A percentile compares a stretch with the other conserved stretches of the same genome.
Evolutionary conservation across 2,113 vertebrate species (phyloP).

Genomic region (Stigmatopora argus): DNA sequence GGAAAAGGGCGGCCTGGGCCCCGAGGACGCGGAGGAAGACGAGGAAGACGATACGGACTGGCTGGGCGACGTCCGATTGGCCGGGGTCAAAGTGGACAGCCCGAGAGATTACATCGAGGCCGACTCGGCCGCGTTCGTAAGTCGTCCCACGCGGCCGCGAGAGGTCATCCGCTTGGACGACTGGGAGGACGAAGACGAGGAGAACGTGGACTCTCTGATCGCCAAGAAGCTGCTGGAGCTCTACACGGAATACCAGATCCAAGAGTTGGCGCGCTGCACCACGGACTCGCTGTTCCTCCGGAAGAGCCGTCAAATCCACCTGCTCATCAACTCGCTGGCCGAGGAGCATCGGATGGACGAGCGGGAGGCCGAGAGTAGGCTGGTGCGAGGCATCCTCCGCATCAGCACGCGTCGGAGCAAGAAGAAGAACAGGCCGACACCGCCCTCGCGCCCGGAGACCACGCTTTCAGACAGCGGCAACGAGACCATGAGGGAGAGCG

Average conservation of each 20-base stretch:
- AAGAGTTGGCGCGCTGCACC: slow-evolving; percentile 89
- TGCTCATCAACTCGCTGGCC: slow-evolving; percentile 82
- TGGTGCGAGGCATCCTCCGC: slow-evolving; percentile 91
- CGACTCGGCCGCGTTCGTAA: slow-evolving; percentile 4
- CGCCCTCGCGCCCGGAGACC: slow-evolving; percentile 55
- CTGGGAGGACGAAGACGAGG: slow-evolving; percentile 74
- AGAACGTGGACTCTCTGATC: slow-evolving; percentile 85
- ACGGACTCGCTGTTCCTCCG: slow-evolving; percentile 90
- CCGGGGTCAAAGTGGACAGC: slow-evolving; percentile 56
- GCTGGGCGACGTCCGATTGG: slow-evolving; percentile 78
- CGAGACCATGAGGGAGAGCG: slow-evolving; percentile 84
- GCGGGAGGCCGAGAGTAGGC: slow-evolving; percentile 87
- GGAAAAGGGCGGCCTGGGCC: slow-evolving; percentile 45
- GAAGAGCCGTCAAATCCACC: slow-evolving; percentile 89
- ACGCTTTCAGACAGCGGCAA: slow-evolving; percentile 79
- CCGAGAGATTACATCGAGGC: slow-evolving; percentile 70
- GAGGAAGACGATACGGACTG: slow-evolving; percentile 70
- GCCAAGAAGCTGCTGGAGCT: slow-evolving; percentile 91
- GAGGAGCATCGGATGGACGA: slow-evolving; percentile 73
- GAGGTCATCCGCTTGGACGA: slow-evolving; percentile 67
- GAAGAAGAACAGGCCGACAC: slow-evolving; percentile 43
- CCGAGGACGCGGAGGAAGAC: slow-evolving; percentile 35
- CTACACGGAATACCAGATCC: slow-evolving; percentile 93
- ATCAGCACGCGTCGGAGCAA: slow-evolving; percentile 81
- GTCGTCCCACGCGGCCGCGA: slow-evolving; percentile 42